These are phyloP conservation scores for fruit fly (Drosophila melanogaster) DNA, from an alignment of 1,140 invertebrate genomes.

Conservation along the genomic window Release_6_plus_ISO1_MT NT_037436.4:18730501-18731000, in stretches of 20 bases:
- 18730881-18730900: slow-evolving; percentile 50
- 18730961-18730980: no score
- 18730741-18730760: slow-evolving; percentile 5
- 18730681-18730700: slow-evolving; percentile 2
- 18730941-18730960: not conserved
- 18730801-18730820: slow-evolving; percentile 66
- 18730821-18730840: slow-evolving; percentile 55
- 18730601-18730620: no score
- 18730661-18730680: not conserved
- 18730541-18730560: no score
- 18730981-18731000: no score
- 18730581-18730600: not conserved
- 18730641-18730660: no score
- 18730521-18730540: no score
- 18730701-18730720: not conserved
- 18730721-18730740: slow-evolving; percentile 1
- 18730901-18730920: slow-evolving; percentile 5
- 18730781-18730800: slow-evolving; percentile 52
- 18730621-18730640: no score
- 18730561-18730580: no score
- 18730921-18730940: not conserved
- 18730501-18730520: not conserved
- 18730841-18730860: slow-evolving; percentile 58
- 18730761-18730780: slow-evolving; percentile 14
- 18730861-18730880: slow-evolving; percentile 55